Conservation (phyloP, 2,888 invertebrate species). For the Aquatica leii region DNA sequence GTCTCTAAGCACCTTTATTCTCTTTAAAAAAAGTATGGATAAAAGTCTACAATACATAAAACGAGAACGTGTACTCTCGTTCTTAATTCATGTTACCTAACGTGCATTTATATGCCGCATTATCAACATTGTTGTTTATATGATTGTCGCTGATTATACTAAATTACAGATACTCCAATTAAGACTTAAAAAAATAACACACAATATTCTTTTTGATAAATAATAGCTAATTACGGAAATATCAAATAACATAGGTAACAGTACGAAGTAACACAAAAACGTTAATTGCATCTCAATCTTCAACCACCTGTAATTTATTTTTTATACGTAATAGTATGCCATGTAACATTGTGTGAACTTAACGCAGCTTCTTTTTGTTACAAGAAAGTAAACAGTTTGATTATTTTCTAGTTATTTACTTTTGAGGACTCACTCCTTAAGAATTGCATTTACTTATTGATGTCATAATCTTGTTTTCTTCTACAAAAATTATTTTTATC, state of each 20-base stretch:
- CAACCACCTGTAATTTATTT: constrained; percentile 33
- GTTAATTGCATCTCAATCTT: constrained; percentile 26
- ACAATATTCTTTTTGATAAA: too few species aligned
- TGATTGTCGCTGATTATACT: too few species aligned
- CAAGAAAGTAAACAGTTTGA: constrained; percentile 26
- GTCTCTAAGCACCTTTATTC: constrained; percentile 53
- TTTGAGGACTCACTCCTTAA: neutral
- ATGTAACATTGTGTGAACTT: neutral
- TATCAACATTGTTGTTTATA: constrained; percentile 13
- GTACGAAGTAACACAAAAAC: constrained; percentile 22
- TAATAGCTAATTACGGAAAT: too few species aligned
- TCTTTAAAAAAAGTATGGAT: constrained; percentile 37
- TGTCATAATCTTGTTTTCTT: too few species aligned
- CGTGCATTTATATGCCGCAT: neutral
- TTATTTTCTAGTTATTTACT: neutral
- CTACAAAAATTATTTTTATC: too few species aligned
- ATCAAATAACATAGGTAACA: constrained; percentile 19
- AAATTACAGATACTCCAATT: too few species aligned
- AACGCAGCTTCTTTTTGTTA: constrained; percentile 21
- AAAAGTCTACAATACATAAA: constrained; percentile 28
- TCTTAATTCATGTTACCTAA: constrained; percentile 25
- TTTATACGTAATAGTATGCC: too few species aligned
- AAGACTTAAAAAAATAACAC: too few species aligned
- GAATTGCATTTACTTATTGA: too few species aligned
- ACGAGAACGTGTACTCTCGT: constrained; percentile 27